Percentiles rank a stretch among this genome's conserved stretches.
Evolutionary conservation across 2,888 invertebrate genomes (phyloP).

Genomic region (Mystacides longicornis): DNA sequence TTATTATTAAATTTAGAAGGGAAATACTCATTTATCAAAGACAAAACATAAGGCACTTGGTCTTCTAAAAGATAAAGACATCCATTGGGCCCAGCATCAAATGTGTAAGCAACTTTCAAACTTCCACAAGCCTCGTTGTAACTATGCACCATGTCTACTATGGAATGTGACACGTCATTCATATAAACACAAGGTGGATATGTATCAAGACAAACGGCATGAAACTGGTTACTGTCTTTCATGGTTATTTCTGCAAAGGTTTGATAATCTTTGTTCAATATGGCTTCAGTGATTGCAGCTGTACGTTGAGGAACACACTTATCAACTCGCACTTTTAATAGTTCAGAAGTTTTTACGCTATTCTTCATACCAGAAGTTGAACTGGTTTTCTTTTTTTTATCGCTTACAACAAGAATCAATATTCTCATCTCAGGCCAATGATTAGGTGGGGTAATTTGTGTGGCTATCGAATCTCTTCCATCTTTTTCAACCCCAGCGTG

Average conservation of each 20-base stretch:
- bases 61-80: slow-evolving; percentile 77
- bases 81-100: slow-evolving; percentile 97
- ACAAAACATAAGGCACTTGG: slow-evolving; percentile 61
- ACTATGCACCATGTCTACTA: slow-evolving; percentile 72
- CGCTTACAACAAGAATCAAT: slow-evolving; percentile 82
- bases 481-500: slow-evolving; percentile 56
- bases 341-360: slow-evolving; percentile 70
- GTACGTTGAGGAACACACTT: slow-evolving; percentile 67
- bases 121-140: slow-evolving; percentile 67
- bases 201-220: slow-evolving; percentile 88
- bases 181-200: slow-evolving; percentile 91
- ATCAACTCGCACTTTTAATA: slow-evolving; percentile 68
- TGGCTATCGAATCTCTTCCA: slow-evolving; percentile 71
- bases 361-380: slow-evolving; percentile 88
- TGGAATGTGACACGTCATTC: slow-evolving; percentile 77
- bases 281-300: slow-evolving; percentile 45
- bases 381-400: slow-evolving; percentile 71
- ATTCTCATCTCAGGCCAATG: slow-evolving; percentile 91
- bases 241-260: slow-evolving; percentile 91
- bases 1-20: slow-evolving; percentile 47
- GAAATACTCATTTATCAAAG: slow-evolving; percentile 63
- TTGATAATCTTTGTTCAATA: slow-evolving; percentile 64
- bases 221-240: slow-evolving; percentile 96
- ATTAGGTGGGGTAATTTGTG: slow-evolving; percentile 59
- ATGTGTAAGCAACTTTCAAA: slow-evolving; percentile 85